Base-by-base conservation (phyloP, 2,888 invertebrate species). In the Spodoptera exigua region DNA sequence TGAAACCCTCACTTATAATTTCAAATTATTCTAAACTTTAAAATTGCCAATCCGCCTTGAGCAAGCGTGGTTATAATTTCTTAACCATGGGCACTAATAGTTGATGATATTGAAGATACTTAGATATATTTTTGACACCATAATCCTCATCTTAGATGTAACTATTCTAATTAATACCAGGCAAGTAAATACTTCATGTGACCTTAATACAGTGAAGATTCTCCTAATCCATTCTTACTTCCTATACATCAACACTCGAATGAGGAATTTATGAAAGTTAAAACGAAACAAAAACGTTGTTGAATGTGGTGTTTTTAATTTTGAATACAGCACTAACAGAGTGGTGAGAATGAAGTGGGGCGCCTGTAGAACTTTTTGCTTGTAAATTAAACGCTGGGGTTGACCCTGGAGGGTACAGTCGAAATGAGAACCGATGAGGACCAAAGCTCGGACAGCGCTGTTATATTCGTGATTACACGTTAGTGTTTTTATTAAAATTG, bases 231-330 rank as follows among this genome's bases (percentile, higher is more conserved):
- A 32, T 35, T 12, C 27, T 14, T 3, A 39, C 10, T 63, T 70
- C 46, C 3, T 3, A 54, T 18, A 18, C 39, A 14, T 17, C 62
- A 58, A 53, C 57, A 62, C 41, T 53, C 55, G 48, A 62, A 70
- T 58, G 57, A 51, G 41, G 39, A 58, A 67, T 53, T 67, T 49
- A 70, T 62, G 44, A 72, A 70, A 70, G 45, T 72, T 70, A 37
- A 52, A 46, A 13, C 32, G 45, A 62, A 57, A 62, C 45, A 62
- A 65, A 27, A 70, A 67, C 45, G 46, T 37, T 34, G 49, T 49
- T 11, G 35, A 17, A 16, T 11, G 14, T 45, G 9, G 17, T 65
- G 54, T 55, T 72, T 70, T 72, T 61, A 72, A 67, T 67, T 70
- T 55, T 32, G 27, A 46, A 52, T 48, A 57, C 53, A 45, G 12